Evolutionary conservation across 2,113 vertebrate species (phyloP).

Genomic region (Anarrhichthys ocellatus): DNA sequence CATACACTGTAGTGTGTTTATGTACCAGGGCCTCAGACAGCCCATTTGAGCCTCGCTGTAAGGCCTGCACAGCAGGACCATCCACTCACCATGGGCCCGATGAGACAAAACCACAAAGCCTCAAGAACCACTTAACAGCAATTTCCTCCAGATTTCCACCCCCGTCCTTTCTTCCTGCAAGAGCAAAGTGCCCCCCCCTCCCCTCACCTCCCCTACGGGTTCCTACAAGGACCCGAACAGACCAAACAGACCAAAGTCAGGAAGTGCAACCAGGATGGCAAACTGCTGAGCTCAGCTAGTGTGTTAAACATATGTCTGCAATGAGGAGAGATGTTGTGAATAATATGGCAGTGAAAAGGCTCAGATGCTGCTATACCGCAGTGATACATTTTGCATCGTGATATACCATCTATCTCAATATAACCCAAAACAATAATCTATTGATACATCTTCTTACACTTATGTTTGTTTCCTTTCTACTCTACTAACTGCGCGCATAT

Average conservation of each 20-base stretch:
- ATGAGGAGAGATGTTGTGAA: slow-evolving; percentile 17
- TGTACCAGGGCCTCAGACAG: slow-evolving; percentile 35
- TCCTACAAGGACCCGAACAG: slow-evolving; percentile 57
- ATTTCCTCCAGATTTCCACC: slow-evolving; percentile 74
- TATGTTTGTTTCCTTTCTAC: neutral
- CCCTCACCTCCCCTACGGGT: slow-evolving; percentile 36
- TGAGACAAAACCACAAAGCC: slow-evolving; percentile 82
- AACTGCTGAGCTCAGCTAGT: slow-evolving; percentile 68
- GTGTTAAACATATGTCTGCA: slow-evolving; percentile 65
- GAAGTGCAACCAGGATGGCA: slow-evolving; percentile 53
- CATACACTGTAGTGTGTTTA: slow-evolving; percentile 42
- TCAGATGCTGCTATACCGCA: neutral
- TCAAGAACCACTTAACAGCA: slow-evolving; percentile 81
- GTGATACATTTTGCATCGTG: neutral
- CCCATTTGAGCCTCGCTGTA: slow-evolving; percentile 41
- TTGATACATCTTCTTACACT: neutral
- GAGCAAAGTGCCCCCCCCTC: slow-evolving; percentile 37
- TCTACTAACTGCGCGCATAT: slow-evolving; percentile 8
- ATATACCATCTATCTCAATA: neutral
- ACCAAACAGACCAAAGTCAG: slow-evolving; percentile 52
- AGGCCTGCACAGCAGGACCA: slow-evolving; percentile 61
- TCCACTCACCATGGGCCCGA: slow-evolving; percentile 60
- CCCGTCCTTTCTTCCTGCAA: slow-evolving; percentile 66
- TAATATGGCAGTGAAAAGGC: slow-evolving; percentile 1
- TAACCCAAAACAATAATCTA: neutral